Evolutionary conservation across 2,888 invertebrate genomes (phyloP).

Genomic region (Herminia tarsipennalis): DNA sequence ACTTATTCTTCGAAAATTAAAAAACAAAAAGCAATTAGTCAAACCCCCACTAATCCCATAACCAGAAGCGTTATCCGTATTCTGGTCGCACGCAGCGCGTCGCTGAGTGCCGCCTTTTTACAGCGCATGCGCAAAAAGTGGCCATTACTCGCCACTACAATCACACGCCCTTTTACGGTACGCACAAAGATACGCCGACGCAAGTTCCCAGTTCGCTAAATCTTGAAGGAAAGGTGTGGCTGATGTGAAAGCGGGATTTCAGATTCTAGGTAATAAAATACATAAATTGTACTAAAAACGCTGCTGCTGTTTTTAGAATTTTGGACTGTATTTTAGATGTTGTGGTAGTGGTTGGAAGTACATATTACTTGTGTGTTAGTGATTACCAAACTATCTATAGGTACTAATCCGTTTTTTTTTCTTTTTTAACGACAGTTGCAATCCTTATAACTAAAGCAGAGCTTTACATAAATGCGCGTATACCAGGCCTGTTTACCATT

Average conservation of each 20-base stretch:
- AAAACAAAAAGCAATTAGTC: slow-evolving; percentile 4
- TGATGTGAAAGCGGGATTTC: slow-evolving; percentile 39
- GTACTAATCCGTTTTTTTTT: no score
- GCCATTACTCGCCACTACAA: slow-evolving; percentile 65
- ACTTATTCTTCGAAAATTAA: not conserved
- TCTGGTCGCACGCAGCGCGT: slow-evolving; percentile 37
- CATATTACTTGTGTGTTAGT: no score
- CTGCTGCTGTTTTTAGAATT: no score
- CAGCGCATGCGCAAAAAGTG: slow-evolving; percentile 67
- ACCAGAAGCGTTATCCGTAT: slow-evolving; percentile 13
- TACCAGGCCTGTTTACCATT: no score
- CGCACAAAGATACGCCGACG: slow-evolving; percentile 68
- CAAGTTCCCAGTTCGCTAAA: slow-evolving; percentile 55
- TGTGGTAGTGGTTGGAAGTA: no score
- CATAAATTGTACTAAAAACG: no score
- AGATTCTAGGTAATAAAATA: no score
- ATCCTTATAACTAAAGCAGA: no score
- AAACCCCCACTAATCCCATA: slow-evolving; percentile 16
- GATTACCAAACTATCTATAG: no score
- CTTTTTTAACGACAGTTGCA: no score
- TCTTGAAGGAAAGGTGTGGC: slow-evolving; percentile 39
- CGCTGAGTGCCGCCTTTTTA: slow-evolving; percentile 65
- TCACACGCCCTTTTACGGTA: slow-evolving; percentile 66
- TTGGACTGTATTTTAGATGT: no score
- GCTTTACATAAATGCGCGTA: no score